Evolutionary conservation across 2,113 vertebrate genomes (phyloP).

Genomic region (Probosciger aterrimus): DNA sequence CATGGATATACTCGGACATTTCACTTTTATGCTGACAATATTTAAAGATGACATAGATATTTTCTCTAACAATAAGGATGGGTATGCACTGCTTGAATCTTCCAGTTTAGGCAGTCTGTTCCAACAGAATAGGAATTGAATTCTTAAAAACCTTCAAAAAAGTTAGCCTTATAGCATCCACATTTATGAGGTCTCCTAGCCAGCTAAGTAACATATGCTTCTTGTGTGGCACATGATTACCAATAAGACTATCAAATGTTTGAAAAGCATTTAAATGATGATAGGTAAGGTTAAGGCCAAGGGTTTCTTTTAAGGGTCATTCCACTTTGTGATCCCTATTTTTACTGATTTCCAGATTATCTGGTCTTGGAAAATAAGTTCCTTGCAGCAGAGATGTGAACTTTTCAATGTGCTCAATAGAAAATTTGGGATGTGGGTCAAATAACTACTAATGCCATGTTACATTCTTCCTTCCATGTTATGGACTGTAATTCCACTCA

Average conservation of each 20-base stretch:
- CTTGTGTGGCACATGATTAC: neutral
- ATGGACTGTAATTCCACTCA: neutral
- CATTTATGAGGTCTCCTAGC: neutral
- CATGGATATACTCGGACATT: neutral
- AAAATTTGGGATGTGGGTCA: neutral
- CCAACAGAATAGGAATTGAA: neutral
- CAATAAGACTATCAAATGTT: neutral
- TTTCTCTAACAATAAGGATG: neutral
- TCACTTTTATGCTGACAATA: neutral
- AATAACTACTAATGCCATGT: neutral
- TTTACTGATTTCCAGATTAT: neutral
- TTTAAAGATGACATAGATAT: neutral
- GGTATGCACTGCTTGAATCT: neutral
- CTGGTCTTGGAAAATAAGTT: neutral
- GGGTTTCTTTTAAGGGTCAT: neutral
- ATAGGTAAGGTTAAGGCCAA: neutral
- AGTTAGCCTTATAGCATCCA: neutral
- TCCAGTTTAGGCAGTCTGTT: neutral
- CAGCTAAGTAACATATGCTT: neutral
- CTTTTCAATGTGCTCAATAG: neutral
- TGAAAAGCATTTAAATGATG: neutral
- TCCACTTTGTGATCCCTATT: neutral
- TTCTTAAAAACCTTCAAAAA: neutral
- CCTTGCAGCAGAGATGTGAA: neutral
- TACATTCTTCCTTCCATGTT: neutral